phyloP scores from a whole-genome alignment of 2,888 invertebrate species.

The Iselma pallidipennis region DNA sequence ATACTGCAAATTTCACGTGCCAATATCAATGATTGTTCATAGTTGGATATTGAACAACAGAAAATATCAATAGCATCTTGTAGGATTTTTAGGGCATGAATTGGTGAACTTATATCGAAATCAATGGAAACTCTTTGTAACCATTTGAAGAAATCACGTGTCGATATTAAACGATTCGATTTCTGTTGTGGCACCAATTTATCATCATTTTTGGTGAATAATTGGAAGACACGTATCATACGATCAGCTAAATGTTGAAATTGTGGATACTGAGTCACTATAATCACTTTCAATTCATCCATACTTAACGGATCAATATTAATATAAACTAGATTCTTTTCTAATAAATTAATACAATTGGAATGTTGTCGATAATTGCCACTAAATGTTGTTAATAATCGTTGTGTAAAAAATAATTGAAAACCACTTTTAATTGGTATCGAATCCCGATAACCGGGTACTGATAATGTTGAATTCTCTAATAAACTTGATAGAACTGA shows the following conservation, averaged over 20 bases:
- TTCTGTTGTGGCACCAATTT: constrained; percentile 46
- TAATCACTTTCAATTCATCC: constrained; percentile 74
- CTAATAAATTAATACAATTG: constrained; percentile 69
- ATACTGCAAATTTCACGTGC: constrained; percentile 77
- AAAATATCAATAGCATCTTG: constrained; percentile 93
- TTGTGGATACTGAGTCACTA: constrained; percentile 69
- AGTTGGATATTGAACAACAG: constrained; percentile 74
- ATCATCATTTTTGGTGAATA: constrained; percentile 66
- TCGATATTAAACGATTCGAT: constrained; percentile 72
- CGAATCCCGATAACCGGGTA: constrained; percentile 87
- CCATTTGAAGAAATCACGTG: constrained; percentile 91
- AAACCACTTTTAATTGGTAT: constrained; percentile 83
- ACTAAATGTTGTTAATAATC: constrained; percentile 63
- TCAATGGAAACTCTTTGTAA: constrained; percentile 77
- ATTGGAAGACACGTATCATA: constrained; percentile 82
- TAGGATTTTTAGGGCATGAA: constrained; percentile 71
- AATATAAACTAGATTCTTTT: constrained; percentile 81
- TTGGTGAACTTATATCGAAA: constrained; percentile 73
- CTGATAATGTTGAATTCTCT: constrained; percentile 78
- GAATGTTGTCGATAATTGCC: constrained; percentile 67
- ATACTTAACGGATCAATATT: constrained; percentile 78
- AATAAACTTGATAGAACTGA: constrained; percentile 83
- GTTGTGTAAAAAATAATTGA: constrained; percentile 89
- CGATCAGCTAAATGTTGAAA: constrained; percentile 73
- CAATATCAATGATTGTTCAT: constrained; percentile 66